A percentile compares a stretch with the other conserved stretches of the same genome.
These are phyloP conservation scores for Pollenia amentaria DNA, from an alignment of 2,888 invertebrate genomes.

Conservation along the genomic window DNA sequence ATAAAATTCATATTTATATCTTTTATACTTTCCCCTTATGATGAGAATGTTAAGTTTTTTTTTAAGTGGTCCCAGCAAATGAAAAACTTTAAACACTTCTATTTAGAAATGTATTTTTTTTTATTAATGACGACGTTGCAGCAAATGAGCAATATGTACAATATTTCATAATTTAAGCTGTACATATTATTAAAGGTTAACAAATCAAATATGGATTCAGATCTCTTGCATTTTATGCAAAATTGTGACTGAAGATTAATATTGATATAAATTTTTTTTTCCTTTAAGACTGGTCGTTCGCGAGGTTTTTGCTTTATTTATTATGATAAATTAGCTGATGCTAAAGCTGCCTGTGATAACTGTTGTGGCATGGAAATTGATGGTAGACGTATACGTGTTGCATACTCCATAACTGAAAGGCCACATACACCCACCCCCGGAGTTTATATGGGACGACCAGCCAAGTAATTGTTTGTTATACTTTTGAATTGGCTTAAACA, in stretches of 20 bases:
- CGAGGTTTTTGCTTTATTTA: slow-evolving; percentile 99
- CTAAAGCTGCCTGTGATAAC: slow-evolving; percentile 96
- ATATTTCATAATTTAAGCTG: no score
- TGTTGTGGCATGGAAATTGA: slow-evolving; percentile 98
- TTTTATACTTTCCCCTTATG: no score
- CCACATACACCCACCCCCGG: slow-evolving; percentile 99
- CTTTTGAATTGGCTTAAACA: background rate
- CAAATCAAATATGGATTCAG: no score
- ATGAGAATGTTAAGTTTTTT: no score
- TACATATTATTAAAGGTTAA: no score
- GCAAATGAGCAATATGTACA: no score
- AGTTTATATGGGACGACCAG: slow-evolving; percentile 97
- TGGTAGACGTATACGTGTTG: slow-evolving; percentile 96
- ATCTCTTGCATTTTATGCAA: no score
- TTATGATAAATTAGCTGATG: slow-evolving; percentile 94
- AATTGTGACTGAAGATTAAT: background rate
- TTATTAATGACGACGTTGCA: no score
- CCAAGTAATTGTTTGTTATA: slow-evolving; percentile 82
- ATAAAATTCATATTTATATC: no score
- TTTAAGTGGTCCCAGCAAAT: no score
- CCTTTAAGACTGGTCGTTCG: slow-evolving; percentile 92
- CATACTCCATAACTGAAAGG: slow-evolving; percentile 97
- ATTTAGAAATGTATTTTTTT: no score
- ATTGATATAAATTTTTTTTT: slow-evolving; percentile 69
- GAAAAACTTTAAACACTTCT: no score